Evolutionary conservation across 2,888 invertebrate species (phyloP).

Genomic region (Leptopilina myrica): DNA sequence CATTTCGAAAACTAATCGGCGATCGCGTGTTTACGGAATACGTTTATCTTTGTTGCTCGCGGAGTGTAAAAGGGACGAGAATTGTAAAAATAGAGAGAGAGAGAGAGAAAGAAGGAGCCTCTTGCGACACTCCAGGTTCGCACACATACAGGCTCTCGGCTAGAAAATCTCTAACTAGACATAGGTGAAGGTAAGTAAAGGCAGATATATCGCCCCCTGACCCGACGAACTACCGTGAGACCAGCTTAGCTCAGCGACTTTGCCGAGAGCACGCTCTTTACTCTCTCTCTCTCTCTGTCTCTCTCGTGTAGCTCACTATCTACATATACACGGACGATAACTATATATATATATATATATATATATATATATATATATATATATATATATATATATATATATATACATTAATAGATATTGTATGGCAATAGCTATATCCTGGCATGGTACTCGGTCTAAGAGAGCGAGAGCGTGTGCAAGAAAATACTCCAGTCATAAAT

Average conservation of each 20-base stretch:
- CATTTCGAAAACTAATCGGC: slow-evolving; percentile 30
- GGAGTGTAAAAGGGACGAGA: neutral
- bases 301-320: slow-evolving; percentile 1
- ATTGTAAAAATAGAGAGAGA: neutral
- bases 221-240: slow-evolving; percentile 70
- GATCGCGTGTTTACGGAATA: slow-evolving; percentile 25
- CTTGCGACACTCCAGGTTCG: too few species aligned
- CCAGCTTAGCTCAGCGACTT: slow-evolving; percentile 60
- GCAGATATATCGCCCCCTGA: slow-evolving; percentile 70
- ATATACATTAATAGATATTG: neutral
- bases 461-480: slow-evolving; percentile 54
- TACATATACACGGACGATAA: slow-evolving; percentile 16
- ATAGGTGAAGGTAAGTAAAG: slow-evolving; percentile 40
- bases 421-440: neutral
- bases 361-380: too few species aligned
- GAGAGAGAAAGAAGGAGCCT: neutral
- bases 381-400: too few species aligned
- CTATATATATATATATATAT: neutral
- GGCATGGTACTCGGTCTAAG: slow-evolving; percentile 42
- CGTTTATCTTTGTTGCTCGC: slow-evolving; percentile 8
- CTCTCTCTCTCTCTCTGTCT: slow-evolving; percentile 36
- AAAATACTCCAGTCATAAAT: slow-evolving; percentile 54
- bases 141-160: too few species aligned
- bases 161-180: neutral
- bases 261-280: slow-evolving; percentile 47